These are phyloP conservation scores for Silurus lanzhouensis DNA, from an alignment of 2,797 vertebrate species.

Conservation along the genomic window DNA sequence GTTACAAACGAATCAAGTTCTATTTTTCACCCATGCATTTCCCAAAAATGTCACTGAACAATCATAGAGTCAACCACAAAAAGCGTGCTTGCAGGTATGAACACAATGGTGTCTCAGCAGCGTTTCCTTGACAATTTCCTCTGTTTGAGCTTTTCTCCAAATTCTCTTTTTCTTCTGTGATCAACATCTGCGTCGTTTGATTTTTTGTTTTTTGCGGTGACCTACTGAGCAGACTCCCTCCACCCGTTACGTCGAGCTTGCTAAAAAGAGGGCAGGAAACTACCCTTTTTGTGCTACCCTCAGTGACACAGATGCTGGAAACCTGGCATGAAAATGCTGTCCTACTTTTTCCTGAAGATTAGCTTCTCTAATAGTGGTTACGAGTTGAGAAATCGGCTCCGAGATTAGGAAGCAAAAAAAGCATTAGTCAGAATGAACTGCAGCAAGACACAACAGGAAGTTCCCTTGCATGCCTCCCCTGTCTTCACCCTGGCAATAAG, in stretches of 20 bases:
- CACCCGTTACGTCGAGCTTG: conserved; percentile 7
- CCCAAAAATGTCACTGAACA: background rate
- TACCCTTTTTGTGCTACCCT: background rate
- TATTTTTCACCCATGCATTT: background rate
- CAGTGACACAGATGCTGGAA: conserved; percentile 14
- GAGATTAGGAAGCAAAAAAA: conserved; percentile 18
- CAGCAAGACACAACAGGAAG: conserved; percentile 32
- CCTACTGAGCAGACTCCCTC: conserved; percentile 34
- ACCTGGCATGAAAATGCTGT: conserved; percentile 1
- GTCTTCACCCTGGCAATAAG: background rate
- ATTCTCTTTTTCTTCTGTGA: conserved; percentile 17
- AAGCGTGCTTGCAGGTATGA: background rate
- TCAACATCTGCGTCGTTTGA: conserved; percentile 18
- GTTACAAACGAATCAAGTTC: background rate
- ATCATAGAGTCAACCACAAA: background rate
- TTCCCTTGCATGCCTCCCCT: background rate
- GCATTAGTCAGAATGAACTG: background rate
- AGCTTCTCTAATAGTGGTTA: conserved; percentile 10
- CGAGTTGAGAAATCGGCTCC: background rate
- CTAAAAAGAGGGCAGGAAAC: conserved; percentile 39
- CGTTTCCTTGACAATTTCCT: conserved; percentile 27
- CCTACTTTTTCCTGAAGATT: background rate
- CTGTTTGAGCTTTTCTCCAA: conserved; percentile 25
- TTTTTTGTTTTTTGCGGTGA: conserved; percentile 31
- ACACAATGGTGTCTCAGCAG: conserved; percentile 18